Conservation (phyloP, 1,140 invertebrate genomes). For the Papilio polyxenes region DNA sequence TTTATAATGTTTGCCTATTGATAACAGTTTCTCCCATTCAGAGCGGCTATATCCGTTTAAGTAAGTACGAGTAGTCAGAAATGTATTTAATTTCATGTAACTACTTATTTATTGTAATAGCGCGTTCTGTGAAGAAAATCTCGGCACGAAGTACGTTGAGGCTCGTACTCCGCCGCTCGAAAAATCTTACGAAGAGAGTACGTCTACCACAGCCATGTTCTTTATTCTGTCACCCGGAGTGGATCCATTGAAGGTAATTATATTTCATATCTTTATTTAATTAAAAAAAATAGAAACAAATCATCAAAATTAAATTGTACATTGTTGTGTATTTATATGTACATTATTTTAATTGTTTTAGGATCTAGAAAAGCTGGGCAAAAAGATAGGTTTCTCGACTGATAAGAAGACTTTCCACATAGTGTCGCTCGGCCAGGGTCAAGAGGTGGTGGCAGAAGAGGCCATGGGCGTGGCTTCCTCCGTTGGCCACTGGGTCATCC, state of each 20-base stretch:
- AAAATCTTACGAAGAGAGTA: conserved; percentile 93
- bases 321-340: background rate
- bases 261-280: background rate
- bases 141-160: conserved; percentile 92
- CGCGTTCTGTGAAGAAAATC: conserved; percentile 88
- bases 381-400: conserved; percentile 89
- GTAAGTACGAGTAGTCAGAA: too few relatives aligned
- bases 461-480: conserved; percentile 89
- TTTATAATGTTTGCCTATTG: too few relatives aligned
- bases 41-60: too few relatives aligned
- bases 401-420: conserved; percentile 94
- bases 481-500: conserved; percentile 95
- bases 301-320: too few relatives aligned
- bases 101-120: conserved; percentile 57
- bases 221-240: conserved; percentile 98
- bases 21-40: too few relatives aligned
- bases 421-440: conserved; percentile 96
- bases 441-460: conserved; percentile 94
- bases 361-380: conserved; percentile 77
- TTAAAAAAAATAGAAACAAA: too few relatives aligned
- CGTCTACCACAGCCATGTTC: conserved; percentile 92
- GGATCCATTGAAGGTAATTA: conserved; percentile 89
- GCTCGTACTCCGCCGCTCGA: conserved; percentile 89
- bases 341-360: conserved; percentile 41
- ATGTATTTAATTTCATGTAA: background rate